Evolutionary conservation across 1,140 invertebrate genomes (phyloP).

Genomic region (Lamellibrachia luymesi): DNA sequence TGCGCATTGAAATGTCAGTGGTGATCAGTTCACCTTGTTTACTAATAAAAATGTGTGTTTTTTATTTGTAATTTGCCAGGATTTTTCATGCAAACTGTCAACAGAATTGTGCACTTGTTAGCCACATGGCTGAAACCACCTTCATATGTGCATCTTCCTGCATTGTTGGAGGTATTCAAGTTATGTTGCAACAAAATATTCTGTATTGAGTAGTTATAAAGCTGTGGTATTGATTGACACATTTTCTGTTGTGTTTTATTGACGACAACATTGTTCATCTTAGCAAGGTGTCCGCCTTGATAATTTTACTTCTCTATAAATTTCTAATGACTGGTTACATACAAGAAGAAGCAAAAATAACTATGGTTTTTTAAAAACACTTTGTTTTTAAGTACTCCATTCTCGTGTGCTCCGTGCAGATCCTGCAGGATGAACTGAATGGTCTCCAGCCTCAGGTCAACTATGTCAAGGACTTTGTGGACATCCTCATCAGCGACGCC

Average conservation of each 20-base stretch:
- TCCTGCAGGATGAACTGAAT: slow-evolving; percentile 61
- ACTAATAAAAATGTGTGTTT: background rate
- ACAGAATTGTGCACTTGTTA: background rate
- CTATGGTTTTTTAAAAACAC: background rate
- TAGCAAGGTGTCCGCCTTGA: background rate
- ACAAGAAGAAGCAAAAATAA: background rate
- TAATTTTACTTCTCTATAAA: background rate
- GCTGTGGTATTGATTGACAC: no score
- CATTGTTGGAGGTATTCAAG: background rate
- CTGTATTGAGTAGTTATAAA: background rate
- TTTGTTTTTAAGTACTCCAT: background rate
- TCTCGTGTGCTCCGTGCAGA: background rate
- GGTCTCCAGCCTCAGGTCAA: slow-evolving; percentile 71
- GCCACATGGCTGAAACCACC: background rate
- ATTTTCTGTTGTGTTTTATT: no score
- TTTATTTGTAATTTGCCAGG: background rate
- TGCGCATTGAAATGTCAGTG: background rate
- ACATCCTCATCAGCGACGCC: slow-evolving; percentile 72
- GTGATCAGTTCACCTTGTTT: slow-evolving; percentile 2
- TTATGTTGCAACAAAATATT: background rate
- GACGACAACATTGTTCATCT: background rate
- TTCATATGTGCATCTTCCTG: background rate
- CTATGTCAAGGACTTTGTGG: slow-evolving; percentile 68
- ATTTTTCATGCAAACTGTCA: background rate
- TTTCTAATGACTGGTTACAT: background rate